These are phyloP conservation scores for Pipra filicauda DNA, from an alignment of 2,113 vertebrate species.

Conservation along the genomic window DNA sequence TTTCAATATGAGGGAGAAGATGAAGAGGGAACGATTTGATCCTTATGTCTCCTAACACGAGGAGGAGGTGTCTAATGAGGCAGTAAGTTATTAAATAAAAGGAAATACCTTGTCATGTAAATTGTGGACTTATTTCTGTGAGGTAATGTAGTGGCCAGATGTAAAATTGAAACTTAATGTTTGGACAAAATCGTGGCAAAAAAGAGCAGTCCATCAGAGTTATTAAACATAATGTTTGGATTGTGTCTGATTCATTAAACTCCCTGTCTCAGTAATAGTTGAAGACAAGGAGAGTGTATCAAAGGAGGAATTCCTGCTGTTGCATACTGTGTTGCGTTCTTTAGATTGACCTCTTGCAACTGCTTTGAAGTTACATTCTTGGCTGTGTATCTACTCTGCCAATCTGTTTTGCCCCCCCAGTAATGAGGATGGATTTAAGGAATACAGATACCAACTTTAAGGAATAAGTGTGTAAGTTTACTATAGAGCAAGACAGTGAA, in stretches of 20 bases:
- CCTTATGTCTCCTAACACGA: background rate
- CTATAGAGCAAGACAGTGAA: too few species aligned
- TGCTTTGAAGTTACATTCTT: background rate
- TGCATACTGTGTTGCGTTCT: background rate
- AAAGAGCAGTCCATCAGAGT: background rate
- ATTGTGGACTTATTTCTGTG: background rate
- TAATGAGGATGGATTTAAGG: too few species aligned
- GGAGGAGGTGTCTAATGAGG: background rate
- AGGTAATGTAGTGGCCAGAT: background rate
- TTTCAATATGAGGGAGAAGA: background rate
- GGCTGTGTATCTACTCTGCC: background rate
- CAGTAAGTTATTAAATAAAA: background rate
- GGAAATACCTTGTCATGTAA: background rate
- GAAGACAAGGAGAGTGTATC: background rate
- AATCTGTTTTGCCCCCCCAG: too few species aligned
- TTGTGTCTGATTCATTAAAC: background rate
- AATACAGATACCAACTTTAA: too few species aligned
- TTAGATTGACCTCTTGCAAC: background rate
- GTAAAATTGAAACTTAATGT: background rate
- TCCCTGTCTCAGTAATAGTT: background rate
- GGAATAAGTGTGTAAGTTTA: too few species aligned
- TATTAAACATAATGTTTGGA: background rate
- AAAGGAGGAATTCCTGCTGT: background rate
- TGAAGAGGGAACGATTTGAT: constrained; percentile 14
- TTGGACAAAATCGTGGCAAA: background rate